Evolutionary conservation across 2,797 vertebrate species (phyloP), one percentile per base, ranked within the genome.

Genomic region (Hapalemur alaotrensis): DNA sequence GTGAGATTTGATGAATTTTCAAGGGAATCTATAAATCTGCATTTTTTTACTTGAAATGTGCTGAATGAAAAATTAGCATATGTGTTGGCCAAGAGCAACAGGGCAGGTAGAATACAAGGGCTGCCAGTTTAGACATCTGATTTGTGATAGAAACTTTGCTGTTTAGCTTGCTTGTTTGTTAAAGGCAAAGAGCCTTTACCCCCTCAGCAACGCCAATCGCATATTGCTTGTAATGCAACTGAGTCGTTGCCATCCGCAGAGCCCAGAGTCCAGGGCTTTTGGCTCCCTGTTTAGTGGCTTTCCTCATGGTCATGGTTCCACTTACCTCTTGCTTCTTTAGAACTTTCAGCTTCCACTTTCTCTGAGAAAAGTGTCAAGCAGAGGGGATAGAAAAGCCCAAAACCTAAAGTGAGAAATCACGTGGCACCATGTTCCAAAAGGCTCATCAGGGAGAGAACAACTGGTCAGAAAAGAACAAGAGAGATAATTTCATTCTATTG

Each of bases 21-120:
- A 92, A 94, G 84, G 95, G 30, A 80, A 57, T 73, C 52, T 69
- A 9, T 80, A 61, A 78, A 72, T 93, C 41, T 93, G 50, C 41
- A 63, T 54, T 91, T 70, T 80, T 70, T 80, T 81, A 63, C 38
- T 78, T 82, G 85, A 86, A 89, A 83, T 70, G 76, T 93, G 17
- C 28, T 50, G 17, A 93, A 80, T 87, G 52, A 87, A 95, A 92
- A 90, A 63, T 86, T 63, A 95, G 23, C 67, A n/a, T 81, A 59
- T 83, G 78, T 78, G 14, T 89, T 78, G 67, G 23, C 7, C 83
- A 89, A 80, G 89, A 59, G 73, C 17, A 46, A 2, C 52, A 63
- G 54, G 69, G 41, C 30, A 87, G 63, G 41, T n/a, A 76, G 81
- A 80, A 25, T 46, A 12, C 32, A 75, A 61, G 48, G 48, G 32